phyloP scores from a whole-genome alignment of 2,888 invertebrate species.

The Mycogona germanica region DNA sequence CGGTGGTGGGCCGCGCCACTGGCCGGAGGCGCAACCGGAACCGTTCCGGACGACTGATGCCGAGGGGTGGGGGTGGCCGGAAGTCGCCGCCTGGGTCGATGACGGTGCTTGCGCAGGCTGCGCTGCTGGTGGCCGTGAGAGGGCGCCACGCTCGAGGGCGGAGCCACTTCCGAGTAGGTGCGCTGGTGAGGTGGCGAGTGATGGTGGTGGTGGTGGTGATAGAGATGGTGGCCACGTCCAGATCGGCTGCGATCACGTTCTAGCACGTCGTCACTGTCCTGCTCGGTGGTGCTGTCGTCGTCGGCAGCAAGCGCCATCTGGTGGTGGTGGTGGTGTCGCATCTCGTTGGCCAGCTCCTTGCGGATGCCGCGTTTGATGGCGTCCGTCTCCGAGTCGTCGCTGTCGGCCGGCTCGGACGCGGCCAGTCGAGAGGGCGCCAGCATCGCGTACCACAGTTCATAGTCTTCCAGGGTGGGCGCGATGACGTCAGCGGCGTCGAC shows the following conservation, averaged over 20 bases:
- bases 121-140: too few species aligned
- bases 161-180: slow-evolving; percentile 8
- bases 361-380: neutral
- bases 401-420: neutral
- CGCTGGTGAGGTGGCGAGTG: slow-evolving; percentile 3
- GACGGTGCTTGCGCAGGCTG: neutral
- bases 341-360: neutral
- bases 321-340: neutral
- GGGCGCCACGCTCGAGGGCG: neutral
- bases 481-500: neutral
- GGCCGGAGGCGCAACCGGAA: neutral
- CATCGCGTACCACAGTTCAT: neutral
- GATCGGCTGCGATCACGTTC: neutral
- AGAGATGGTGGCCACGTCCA: neutral
- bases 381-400: neutral
- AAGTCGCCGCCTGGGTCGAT: neutral
- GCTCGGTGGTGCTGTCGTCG: neutral
- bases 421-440: neutral
- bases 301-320: neutral
- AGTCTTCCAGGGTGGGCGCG: neutral
- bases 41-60: neutral
- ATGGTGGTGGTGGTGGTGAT: slow-evolving; percentile 20
- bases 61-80: neutral
- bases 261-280: neutral
- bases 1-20: too few species aligned